These are phyloP conservation scores for Saccostrea glomerata DNA, from an alignment of 1,140 invertebrate species.

Conservation along the genomic window DNA sequence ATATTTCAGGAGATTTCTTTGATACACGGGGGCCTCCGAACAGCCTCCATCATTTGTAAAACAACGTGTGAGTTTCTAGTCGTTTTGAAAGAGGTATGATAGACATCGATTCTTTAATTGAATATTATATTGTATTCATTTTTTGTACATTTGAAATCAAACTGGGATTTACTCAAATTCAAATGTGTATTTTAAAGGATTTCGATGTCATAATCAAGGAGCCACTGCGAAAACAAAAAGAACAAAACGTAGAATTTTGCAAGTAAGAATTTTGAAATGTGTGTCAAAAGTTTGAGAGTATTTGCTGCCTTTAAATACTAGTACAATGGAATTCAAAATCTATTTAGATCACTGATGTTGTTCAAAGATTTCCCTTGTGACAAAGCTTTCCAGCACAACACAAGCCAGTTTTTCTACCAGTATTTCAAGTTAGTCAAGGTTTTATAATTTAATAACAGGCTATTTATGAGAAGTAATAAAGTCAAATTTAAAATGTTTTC, in stretches of 20 bases:
- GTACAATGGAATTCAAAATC: background rate
- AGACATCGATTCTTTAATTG: background rate
- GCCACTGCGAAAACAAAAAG: conserved; percentile 64
- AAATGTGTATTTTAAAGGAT: conserved; percentile 62
- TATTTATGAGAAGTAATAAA: background rate
- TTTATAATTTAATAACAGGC: background rate
- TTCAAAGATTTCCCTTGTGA: conserved; percentile 72
- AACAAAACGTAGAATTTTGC: conserved; percentile 65
- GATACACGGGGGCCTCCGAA: conserved; percentile 63
- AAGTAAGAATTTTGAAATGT: conserved; percentile 50
- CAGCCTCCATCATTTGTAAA: conserved; percentile 71
- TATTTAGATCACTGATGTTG: conserved; percentile 58
- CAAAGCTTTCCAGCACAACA: conserved; percentile 55
- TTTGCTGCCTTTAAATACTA: no score
- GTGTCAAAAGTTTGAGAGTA: no score
- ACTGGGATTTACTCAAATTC: background rate
- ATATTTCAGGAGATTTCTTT: conserved; percentile 68
- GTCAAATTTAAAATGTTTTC: background rate
- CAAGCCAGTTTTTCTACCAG: conserved; percentile 71
- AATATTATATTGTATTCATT: background rate
- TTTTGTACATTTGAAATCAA: background rate
- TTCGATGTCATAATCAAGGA: conserved; percentile 68
- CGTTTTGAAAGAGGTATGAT: conserved; percentile 65
- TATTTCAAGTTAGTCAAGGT: conserved; percentile 64
- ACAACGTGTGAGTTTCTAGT: conserved; percentile 68